Evolutionary conservation across 2,888 invertebrate species (phyloP), one percentile per base, ranked within the genome.

Genomic region (Athrips mouffetella): DNA sequence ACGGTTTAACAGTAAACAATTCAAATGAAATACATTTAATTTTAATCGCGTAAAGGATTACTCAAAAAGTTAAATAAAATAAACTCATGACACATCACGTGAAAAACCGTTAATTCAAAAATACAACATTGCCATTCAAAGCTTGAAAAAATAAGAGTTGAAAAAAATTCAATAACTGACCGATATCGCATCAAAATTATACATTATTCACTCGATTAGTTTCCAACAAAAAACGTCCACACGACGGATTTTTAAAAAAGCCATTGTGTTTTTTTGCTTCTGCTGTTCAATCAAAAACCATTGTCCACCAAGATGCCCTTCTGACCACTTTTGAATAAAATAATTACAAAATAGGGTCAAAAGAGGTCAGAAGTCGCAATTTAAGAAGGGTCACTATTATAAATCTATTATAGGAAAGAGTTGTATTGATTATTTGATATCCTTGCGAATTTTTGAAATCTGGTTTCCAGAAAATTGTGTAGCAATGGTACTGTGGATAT

Each of bases 231-330:
- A 52, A 54, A 45, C 40, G 31, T 50, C 49, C 48, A 49, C 49
- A 31, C 45, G 49, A 49, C 45, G 40, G 41, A 46, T 58, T 62
- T 54, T 60, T 60, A 49, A 44, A 54, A 44, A 50, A 50, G 44
- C 48, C 47, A 53, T 55, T 59, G 57, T 63, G 53, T 52, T 50
- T 80, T 78, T 78, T 81, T 77, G 65, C 72, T 72, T 59, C 64
- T 52, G 60, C 59, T 59, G 51, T 23, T 53, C 71, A 85, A 87
- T 86, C 82, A 86, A 72, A 60, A 67, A 58, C 67, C 60, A 82
- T 86, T 87, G 86, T 87, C 77, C 76, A 67, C 60, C 60, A 62
- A 69, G 70, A 68, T 70, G 71, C 67, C 76, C 73, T 65, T 76
- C 70, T 81, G 84, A 79, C 81, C 82, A 73, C 44, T 41, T 58